Percentiles rank a stretch among this genome's conserved stretches.
phyloP scores from a whole-genome alignment of 2,888 invertebrate species.

The Dicranocentrus wangi region DNA sequence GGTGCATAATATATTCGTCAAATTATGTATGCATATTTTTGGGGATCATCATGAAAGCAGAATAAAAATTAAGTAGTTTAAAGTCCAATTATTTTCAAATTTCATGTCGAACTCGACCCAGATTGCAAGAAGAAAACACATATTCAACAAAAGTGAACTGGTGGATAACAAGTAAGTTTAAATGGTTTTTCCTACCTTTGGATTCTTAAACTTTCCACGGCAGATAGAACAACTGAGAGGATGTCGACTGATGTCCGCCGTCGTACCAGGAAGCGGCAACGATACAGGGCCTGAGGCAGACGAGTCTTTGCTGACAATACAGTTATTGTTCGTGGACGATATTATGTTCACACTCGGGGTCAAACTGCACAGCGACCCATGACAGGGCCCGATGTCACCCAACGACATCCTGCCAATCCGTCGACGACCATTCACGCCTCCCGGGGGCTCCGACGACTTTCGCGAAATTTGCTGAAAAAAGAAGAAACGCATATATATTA shows the following conservation, averaged over 20 bases:
- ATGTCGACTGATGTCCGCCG: conserved; percentile 62
- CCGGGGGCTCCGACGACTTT: conserved; percentile 57
- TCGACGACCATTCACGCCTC: conserved; percentile 63
- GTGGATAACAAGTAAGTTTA: no score
- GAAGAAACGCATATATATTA: not conserved
- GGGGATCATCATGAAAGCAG: no score
- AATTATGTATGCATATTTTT: no score
- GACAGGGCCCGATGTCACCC: conserved; percentile 61
- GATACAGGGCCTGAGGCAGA: conserved; percentile 56
- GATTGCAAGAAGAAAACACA: no score
- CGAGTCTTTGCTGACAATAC: conserved; percentile 48
- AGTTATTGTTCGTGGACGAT: conserved; percentile 54
- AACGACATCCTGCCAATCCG: conserved; percentile 61
- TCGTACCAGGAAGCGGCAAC: conserved; percentile 48
- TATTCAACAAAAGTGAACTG: no score
- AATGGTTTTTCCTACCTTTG: conserved; percentile 62
- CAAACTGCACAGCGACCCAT: conserved; percentile 58
- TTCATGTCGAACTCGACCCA: no score
- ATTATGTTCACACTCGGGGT: conserved; percentile 58
- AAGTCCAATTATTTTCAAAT: no score
- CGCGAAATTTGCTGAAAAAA: conserved; percentile 58
- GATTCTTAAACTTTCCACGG: conserved; percentile 71
- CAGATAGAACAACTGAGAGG: conserved; percentile 72
- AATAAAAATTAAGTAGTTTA: no score
- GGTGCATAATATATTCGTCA: no score